A percentile compares a stretch with the other conserved stretches of the same genome.
Evolutionary conservation across 2,113 vertebrate species (phyloP).

Genomic region (Maccullochella peelii): DNA sequence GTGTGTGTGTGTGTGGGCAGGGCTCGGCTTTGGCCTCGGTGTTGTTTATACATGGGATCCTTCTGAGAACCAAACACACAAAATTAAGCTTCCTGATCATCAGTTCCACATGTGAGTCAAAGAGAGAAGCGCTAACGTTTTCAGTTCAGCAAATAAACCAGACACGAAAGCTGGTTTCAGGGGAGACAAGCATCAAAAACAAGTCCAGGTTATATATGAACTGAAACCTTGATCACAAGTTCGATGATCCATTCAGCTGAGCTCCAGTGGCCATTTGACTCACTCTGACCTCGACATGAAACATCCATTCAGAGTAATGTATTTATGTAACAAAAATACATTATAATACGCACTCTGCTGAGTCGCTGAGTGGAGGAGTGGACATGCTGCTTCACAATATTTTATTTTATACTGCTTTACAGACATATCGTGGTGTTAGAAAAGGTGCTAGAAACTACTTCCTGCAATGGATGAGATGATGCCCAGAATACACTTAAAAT

Average conservation of each 20-base stretch:
- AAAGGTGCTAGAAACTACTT: neutral
- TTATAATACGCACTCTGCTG: neutral
- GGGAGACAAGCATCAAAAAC: neutral
- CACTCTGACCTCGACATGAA: neutral
- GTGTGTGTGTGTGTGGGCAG: neutral
- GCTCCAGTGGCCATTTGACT: neutral
- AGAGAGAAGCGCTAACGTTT: slow-evolving; percentile 22
- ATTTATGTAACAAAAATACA: neutral
- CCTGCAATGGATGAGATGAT: no score
- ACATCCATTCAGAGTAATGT: neutral
- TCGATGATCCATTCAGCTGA: neutral
- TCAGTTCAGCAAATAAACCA: slow-evolving; percentile 48
- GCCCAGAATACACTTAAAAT: neutral
- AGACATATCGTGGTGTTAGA: neutral
- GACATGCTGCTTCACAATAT: no score
- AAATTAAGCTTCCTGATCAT: slow-evolving; percentile 8
- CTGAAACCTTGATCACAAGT: slow-evolving; percentile 4
- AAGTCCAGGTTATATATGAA: neutral
- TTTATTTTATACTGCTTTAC: neutral
- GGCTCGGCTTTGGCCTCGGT: slow-evolving; percentile 7
- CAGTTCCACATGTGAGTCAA: slow-evolving; percentile 50
- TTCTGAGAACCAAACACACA: slow-evolving; percentile 8
- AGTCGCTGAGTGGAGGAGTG: neutral
- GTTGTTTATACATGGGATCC: slow-evolving; percentile 9
- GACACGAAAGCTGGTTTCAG: slow-evolving; percentile 15